phyloP scores from a whole-genome alignment of 1,140 invertebrate species.

The Papilio glaucus region DNA sequence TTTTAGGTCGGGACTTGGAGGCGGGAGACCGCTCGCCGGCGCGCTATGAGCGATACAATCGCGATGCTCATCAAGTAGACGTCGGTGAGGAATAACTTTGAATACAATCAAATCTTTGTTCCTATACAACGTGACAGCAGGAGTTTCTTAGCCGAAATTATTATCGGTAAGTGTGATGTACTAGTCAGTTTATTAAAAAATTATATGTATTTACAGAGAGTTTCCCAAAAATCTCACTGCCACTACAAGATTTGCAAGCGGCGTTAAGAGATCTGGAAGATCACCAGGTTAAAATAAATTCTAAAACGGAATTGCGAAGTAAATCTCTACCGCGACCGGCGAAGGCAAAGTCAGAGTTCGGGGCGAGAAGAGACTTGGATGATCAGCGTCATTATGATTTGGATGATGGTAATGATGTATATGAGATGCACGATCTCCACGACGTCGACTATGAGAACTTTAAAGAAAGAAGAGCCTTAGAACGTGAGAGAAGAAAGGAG shows the following conservation, averaged over 20 bases:
- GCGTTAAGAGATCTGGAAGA: slow-evolving; percentile 71
- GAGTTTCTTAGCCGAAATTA: no score
- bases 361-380: slow-evolving; percentile 64
- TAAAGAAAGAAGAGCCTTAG: slow-evolving; percentile 66
- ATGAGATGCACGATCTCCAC: slow-evolving; percentile 72
- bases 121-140: no score
- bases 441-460: slow-evolving; percentile 76
- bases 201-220: slow-evolving; percentile 60
- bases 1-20: slow-evolving; percentile 59
- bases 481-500: slow-evolving; percentile 59
- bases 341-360: slow-evolving; percentile 64
- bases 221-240: slow-evolving; percentile 73
- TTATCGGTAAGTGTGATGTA: no score
- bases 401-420: slow-evolving; percentile 61
- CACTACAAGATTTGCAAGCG: slow-evolving; percentile 71
- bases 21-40: slow-evolving; percentile 60
- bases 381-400: slow-evolving; percentile 59
- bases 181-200: background rate
- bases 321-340: slow-evolving; percentile 67
- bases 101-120: no score
- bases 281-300: slow-evolving; percentile 56
- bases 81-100: slow-evolving; percentile 47
- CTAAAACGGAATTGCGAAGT: slow-evolving; percentile 59
- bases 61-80: slow-evolving; percentile 59
- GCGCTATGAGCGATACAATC: slow-evolving; percentile 54